Base-by-base conservation (phyloP, 2,888 invertebrate genomes). In the Ctenicera cuprea region DNA sequence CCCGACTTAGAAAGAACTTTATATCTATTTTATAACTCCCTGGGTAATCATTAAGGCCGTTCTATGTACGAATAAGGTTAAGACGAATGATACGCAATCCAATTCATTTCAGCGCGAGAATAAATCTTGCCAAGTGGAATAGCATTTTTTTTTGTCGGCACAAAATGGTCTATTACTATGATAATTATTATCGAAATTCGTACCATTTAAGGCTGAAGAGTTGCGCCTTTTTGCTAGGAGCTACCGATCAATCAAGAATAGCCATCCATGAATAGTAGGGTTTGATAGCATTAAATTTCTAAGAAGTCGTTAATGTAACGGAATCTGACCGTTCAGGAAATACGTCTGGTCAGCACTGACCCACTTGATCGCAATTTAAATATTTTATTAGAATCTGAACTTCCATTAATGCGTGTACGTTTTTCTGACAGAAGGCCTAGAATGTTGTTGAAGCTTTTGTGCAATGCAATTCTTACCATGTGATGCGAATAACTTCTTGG, bases 281-380 rank as follows among this genome's bases (percentile, higher is more conserved):
- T 41, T 43, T n/a, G 61, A 22, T 26, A 16, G 61, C n/a, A 61
- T 26, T 41, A 61, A 61, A 61, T 41, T 33, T 43, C 61, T 61
- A 14, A 57, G 57, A 57, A 57, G 57, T 61, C 61, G 61, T 61
- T 61, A 61, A 43, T n/a, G 41, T 61, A 61, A 61, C 61, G 61
- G 61, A 30, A 57, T 37, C 14, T 57, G 57, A 50, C 33, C 57
- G 37, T 16, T 37, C 57, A 57, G 57, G 57, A 57, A 57, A 57
- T 57, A 37, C 57, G 57, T 61, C 61, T 57, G 41, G 43, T 26
- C 57, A 57, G 37, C 61, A 43, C 33, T 61, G 61, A 61, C 61
- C 61, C 61, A 61, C 43, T 61, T 61, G 61, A 26, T 38, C 61
- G 61, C 61, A 61, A 61, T 61, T 61, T 61, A 61, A 61, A 61